These are phyloP conservation scores for Acromyrmex echinatior DNA, from an alignment of 1,140 invertebrate genomes.

Conservation along the genomic window DNA sequence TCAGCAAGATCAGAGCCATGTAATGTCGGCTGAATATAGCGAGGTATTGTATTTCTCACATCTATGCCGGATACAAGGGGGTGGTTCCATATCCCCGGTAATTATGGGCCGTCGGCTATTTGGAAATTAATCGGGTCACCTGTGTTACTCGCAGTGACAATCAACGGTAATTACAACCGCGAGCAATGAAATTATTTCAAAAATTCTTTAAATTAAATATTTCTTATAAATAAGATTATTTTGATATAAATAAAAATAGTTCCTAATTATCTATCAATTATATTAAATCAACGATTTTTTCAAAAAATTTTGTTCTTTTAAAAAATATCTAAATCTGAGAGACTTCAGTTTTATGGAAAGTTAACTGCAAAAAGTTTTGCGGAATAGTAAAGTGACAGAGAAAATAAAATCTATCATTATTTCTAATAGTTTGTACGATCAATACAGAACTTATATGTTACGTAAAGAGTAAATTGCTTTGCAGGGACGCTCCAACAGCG, in stretches of 20 bases:
- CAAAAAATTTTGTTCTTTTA: background rate
- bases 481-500: background rate
- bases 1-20: background rate
- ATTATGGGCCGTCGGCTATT: constrained; percentile 40
- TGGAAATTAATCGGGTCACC: constrained; percentile 52
- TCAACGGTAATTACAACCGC: constrained; percentile 7
- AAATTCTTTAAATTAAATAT: background rate
- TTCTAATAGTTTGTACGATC: constrained; percentile 4
- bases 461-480: background rate
- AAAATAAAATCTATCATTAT: background rate
- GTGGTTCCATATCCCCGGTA: background rate
- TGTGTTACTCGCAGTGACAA: constrained; percentile 24
- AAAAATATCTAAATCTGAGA: background rate
- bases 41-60: background rate
- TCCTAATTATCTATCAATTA: background rate
- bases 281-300: background rate
- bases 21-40: too few relatives aligned
- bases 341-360: background rate
- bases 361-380: background rate
- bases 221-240: background rate
- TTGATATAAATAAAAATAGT: background rate
- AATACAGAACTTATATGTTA: constrained; percentile 4
- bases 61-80: constrained; percentile 28
- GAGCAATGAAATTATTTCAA: background rate
- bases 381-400: too few relatives aligned